Evolutionary conservation across 1,140 invertebrate genomes (phyloP), one percentile per base, ranked within the genome.

Genomic region (Bombus vancouverensis): DNA sequence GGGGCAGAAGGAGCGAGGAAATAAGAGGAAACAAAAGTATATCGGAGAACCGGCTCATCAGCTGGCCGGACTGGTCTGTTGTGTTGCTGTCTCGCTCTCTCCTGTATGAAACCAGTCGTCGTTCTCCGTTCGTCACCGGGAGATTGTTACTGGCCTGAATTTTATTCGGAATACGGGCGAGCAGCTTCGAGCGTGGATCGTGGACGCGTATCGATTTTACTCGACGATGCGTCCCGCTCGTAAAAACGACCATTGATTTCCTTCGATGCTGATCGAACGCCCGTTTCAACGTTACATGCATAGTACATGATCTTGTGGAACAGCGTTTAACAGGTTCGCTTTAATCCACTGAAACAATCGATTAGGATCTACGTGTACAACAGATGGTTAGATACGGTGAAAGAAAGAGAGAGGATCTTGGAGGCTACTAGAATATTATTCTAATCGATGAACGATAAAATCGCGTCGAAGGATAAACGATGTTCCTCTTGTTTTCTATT

Each of bases 1-100:
- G 90, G 84, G 86, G 81, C 75, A 81, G 22, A 42, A 44, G 74
- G 59, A 87, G 59, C 57, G 75, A 89, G 86, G 70, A 87, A 91
- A 92, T 87, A 92, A 91, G 86, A 90, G 76, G 85, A 93, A 94
- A 94, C 90, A 94, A 94, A 93, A 94, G 92, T 92, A 85, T 92
- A 94, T 93, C 91, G 92, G 90, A 93, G 93, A 94, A 95, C 93
- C 94, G 91, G 94, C 93, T 95, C 94, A 94, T 95, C 94, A 95
- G 94, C 94, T 95, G 94, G 93, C 89, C 87, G 91, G 90, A 94
- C 94, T 94, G 93, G 94, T 94, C 93, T 93, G 92, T 94, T 93
- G 91, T 93, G 84, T 90, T 86, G 82, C 75, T 37, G 71, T 92
- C 89, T 89, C 88, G 57, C 79, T 93, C 76, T 73, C 87, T 53